These are phyloP conservation scores for Nemurella pictetii DNA, from an alignment of 2,888 invertebrate species.

Conservation along the genomic window DNA sequence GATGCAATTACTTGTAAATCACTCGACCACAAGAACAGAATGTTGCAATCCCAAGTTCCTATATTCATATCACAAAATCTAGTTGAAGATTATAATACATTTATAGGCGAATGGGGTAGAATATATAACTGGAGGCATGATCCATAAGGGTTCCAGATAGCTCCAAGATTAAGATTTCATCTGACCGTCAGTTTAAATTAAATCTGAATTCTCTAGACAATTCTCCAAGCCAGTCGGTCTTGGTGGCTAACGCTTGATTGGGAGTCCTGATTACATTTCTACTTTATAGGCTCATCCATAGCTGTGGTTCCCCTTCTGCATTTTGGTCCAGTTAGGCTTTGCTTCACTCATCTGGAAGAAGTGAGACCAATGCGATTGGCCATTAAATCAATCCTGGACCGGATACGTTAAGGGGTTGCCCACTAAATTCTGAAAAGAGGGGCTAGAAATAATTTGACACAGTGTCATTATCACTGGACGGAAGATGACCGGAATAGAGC, in stretches of 20 bases:
- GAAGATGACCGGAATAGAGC: slow-evolving; percentile 25
- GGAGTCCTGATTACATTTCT: neutral
- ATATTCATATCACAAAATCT: neutral
- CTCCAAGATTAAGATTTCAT: slow-evolving; percentile 3
- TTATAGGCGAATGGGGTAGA: no score
- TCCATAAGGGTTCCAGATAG: neutral
- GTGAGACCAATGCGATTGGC: slow-evolving; percentile 20
- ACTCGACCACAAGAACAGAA: neutral
- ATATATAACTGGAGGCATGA: neutral
- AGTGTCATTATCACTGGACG: slow-evolving; percentile 21
- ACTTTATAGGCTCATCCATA: neutral
- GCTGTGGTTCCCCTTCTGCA: slow-evolving; percentile 4
- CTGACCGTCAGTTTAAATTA: slow-evolving; percentile 12
- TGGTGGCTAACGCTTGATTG: slow-evolving; percentile 8
- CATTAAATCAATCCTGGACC: slow-evolving; percentile 17
- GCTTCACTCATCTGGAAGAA: neutral
- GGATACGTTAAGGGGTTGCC: slow-evolving; percentile 24
- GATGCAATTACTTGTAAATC: neutral
- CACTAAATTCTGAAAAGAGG: slow-evolving; percentile 9
- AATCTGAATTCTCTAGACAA: slow-evolving; percentile 1
- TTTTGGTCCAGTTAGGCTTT: slow-evolving; percentile 4
- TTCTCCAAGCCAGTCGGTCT: neutral
- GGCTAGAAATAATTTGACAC: slow-evolving; percentile 15
- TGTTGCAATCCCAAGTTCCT: neutral
- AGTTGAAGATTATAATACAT: no score